These are phyloP conservation scores for Tipula helvola DNA, from an alignment of 2,888 invertebrate genomes.

Conservation along the genomic window DNA sequence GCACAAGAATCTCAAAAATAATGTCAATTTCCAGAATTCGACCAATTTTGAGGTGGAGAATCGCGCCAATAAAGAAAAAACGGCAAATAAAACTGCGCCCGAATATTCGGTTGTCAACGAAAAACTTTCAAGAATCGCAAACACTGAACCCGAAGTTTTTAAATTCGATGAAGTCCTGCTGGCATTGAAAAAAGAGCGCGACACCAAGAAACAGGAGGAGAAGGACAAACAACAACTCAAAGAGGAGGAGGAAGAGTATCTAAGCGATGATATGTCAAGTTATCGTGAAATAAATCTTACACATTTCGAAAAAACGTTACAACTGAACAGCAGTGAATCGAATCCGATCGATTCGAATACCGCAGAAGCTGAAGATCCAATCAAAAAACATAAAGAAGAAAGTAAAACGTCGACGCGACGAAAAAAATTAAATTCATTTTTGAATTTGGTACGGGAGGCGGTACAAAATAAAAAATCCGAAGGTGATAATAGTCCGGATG, in stretches of 20 bases:
- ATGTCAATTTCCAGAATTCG: constrained; percentile 21
- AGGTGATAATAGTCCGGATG: constrained; percentile 8
- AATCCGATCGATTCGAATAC: not conserved
- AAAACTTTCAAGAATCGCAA: not conserved
- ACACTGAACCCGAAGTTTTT: constrained; percentile 26
- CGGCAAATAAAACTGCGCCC: constrained; percentile 19
- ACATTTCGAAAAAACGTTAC: not conserved
- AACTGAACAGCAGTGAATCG: not conserved
- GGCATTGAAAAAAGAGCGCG: not conserved
- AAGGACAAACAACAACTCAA: not conserved
- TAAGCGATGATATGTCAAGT: constrained; percentile 11
- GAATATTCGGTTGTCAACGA: constrained; percentile 8
- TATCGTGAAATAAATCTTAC: constrained; percentile 10
- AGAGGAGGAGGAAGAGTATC: not conserved
- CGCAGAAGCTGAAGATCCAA: not conserved
- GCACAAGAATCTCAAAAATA: not conserved
- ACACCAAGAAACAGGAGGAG: not conserved
- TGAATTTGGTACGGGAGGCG: constrained; percentile 32
- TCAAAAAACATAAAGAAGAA: not conserved
- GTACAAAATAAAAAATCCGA: constrained; percentile 24
- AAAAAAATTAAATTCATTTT: constrained; percentile 29
- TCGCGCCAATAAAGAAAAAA: constrained; percentile 28
- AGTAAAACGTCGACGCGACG: constrained; percentile 22
- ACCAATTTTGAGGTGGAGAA: constrained; percentile 17
- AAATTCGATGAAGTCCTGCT: constrained; percentile 24